Evolutionary conservation across 2,888 invertebrate species (phyloP), one percentile per base, ranked within the genome.

Genomic region (Archaeoteleia sp.): DNA sequence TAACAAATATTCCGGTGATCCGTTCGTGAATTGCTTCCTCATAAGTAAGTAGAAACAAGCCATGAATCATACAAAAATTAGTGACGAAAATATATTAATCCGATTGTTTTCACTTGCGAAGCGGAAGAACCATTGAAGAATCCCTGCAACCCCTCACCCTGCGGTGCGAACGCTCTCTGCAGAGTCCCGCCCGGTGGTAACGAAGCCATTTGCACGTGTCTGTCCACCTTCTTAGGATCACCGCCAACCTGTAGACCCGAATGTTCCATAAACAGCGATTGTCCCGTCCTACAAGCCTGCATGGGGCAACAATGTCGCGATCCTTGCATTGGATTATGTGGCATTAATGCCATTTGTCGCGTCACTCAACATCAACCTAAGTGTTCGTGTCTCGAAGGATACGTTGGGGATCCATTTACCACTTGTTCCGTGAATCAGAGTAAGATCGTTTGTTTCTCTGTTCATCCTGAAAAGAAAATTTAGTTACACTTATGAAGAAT

Each of bases 201-300:
- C 58, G 76, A 88, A 67, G 90, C 92, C n/a, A 89, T 90, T 0
- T 93, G 93, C 79, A 89, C 90, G 48, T 93, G 93, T 82, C 81
- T 90, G 74, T 87, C 89, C 51, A 88, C 89, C 58, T 93, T 89
- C 80, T 87, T 90, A 66, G 94, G 94, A 62, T 87, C 89, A n/a
- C 93, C 94, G 17, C 93, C 93, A 40, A 90, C 91, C 80, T 94
- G 94, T 78, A 88, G 90, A 77, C 93, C 93, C 2, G 91, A 92
- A 85, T 92, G 92, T 83, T 86, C 89, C n/a, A 89, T 90, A 68
- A 92, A 92, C 81, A 90, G 89, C 68, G 92, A 91, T 79, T 92
- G 92, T 78, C 75, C 89, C 0, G 86, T 86, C 68, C 86, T 89
- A 74, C 85, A 87, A 70, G 90, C 91, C 4, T 91, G 91, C 74